Base-by-base conservation (phyloP, 2,797 vertebrate genomes). In the Hyperoplus lanceolatus region DNA sequence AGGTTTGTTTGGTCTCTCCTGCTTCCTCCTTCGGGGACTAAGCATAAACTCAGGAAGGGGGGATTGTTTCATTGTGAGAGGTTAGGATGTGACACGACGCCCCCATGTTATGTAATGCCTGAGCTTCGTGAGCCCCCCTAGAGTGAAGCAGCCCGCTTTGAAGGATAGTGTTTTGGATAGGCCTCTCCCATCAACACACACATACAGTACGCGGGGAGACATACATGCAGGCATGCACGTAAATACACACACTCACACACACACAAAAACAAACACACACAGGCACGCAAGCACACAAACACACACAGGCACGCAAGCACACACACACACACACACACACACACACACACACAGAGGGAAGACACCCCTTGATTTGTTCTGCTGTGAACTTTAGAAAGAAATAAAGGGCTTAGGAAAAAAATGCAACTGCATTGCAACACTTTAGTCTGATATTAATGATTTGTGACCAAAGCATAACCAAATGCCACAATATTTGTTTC, bases 41-140 rank as follows among this genome's bases (percentile, higher is more conserved):
- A 90, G 85, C 90, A 85, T 90, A 86, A 94, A 95, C 89, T 93
- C 90, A 93, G 92, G 93, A 93, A 94, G 85, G 82, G 29, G 81
- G 90, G 84, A 92, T 90, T 93, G 92, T 94, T 29, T 93, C 87
- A 89, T 91, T 93, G 92, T 87, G 86, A 86, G 84, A 81, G 84
- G 84, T 88, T 78, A 42, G 87, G 89, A 91, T 73, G 77, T 91
- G 93, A 90, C 90, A 90, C 43, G 78, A 85, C 73, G 77, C 75
- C 80, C 29, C 81, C 46, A 8, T 41, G 67, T 94, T 95, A 94
- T 86, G 87, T 92, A 95, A 94, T 43, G 38, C 55, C 50, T 57
- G 74, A 70, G 82, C 83, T 88, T 71, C 29, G 84, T 62, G 59
- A 85, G 79, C 80, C 87, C 86, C 87, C 86, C 86, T 85, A 73